phyloP scores from a whole-genome alignment of 2,797 vertebrate genomes.

The Mormyrops attenuatus region DNA sequence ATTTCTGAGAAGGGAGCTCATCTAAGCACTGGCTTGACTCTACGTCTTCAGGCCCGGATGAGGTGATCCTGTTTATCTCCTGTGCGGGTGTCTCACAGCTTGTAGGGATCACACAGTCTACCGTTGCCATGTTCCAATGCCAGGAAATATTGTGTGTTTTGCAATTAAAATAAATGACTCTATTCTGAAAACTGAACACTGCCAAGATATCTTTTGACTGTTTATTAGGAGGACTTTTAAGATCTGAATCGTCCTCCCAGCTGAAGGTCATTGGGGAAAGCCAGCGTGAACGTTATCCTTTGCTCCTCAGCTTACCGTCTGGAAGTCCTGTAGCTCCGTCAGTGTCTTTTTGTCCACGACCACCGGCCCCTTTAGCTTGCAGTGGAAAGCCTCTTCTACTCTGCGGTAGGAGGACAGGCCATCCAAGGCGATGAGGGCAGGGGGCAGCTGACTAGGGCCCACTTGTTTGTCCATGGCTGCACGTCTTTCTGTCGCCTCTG shows the following conservation, averaged over 20 bases:
- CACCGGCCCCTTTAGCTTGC: conserved; percentile 77
- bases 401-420: conserved; percentile 58
- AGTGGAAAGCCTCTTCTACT: conserved; percentile 86
- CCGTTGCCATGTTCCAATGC: background rate
- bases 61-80: conserved; percentile 11
- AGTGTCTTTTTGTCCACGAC: conserved; percentile 84
- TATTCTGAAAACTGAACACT: background rate
- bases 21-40: conserved; percentile 41
- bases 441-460: conserved; percentile 63
- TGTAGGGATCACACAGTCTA: background rate
- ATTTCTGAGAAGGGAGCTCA: conserved; percentile 53
- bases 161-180: background rate
- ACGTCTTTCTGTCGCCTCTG: conserved; percentile 79
- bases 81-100: background rate
- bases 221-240: background rate
- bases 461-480: conserved; percentile 54
- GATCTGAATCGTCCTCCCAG: background rate
- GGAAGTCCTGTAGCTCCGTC: conserved; percentile 88
- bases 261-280: background rate
- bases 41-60: conserved; percentile 13
- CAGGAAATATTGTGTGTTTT: conserved; percentile 12
- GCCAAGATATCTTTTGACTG: conserved; percentile 11
- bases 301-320: conserved; percentile 70
- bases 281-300: background rate
- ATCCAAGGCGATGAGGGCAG: conserved; percentile 68